Evolutionary conservation across 1,140 invertebrate genomes (phyloP).

Genomic region (Drosophila pallidifrons): DNA sequence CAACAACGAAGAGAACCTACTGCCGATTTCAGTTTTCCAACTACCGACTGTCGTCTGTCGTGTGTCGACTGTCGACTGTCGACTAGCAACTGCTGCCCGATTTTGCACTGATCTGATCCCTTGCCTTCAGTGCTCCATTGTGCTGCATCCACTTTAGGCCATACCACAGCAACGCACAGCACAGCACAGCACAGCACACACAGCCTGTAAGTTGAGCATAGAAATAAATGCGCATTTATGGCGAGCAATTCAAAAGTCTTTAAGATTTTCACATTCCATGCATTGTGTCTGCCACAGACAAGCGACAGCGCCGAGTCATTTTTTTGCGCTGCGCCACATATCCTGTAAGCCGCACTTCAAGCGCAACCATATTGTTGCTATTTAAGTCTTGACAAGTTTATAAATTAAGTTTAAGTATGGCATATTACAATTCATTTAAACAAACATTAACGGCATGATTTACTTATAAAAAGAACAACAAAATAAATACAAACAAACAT

Average conservation of each 20-base stretch:
- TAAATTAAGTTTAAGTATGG: neutral
- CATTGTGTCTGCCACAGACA: constrained; percentile 76
- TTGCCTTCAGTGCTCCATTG: constrained; percentile 20
- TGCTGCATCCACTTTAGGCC: constrained; percentile 7
- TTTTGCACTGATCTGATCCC: constrained; percentile 28
- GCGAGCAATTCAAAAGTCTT: constrained; percentile 82
- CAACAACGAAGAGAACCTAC: neutral
- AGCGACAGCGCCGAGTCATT: constrained; percentile 60
- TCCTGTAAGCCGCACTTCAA: constrained; percentile 5
- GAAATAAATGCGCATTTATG: constrained; percentile 84
- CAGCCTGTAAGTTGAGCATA: constrained; percentile 73
- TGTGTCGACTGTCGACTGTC: constrained; percentile 23
- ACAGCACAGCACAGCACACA: neutral
- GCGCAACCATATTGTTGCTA: neutral
- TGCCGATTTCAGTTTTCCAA: neutral
- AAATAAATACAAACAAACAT: too few species aligned
- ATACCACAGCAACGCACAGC: constrained; percentile 1
- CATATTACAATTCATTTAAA: too few species aligned
- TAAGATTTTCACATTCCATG: constrained; percentile 83
- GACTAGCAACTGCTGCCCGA: constrained; percentile 12
- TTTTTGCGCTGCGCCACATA: constrained; percentile 36
- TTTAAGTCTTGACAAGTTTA: neutral
- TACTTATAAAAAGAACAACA: too few species aligned
- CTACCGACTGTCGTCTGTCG: neutral
- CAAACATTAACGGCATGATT: too few species aligned